Base-by-base conservation (phyloP, 1,140 invertebrate genomes). In the Caerostris extrusa region DNA sequence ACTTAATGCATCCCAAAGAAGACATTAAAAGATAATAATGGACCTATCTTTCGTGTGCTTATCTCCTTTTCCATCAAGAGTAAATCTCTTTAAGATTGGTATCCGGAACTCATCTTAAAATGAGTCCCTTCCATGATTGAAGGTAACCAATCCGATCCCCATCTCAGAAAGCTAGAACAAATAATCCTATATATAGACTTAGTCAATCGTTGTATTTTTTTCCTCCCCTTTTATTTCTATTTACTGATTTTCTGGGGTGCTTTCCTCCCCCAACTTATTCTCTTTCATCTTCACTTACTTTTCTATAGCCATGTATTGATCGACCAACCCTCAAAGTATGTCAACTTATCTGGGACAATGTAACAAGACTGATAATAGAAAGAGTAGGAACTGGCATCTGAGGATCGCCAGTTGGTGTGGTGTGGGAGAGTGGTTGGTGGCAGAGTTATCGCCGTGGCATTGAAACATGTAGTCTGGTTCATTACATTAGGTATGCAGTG, bases 201-300 rank as follows among this genome's bases (percentile, higher is more conserved):
- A 71, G 50, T 77, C 64, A 67, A 53, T 90, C 88, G n/a, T 71
- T 90, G 64, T 90, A 60, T 90, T 67, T 77, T 89, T 90, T 71
- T 77, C n/a, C 55, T 55, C 56, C 19, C 17, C 64, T 90, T 90
- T 90, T 90, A 90, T 90, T 90, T 90, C 88, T 90, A 90, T 90
- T 90, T 90, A 71, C 88, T 90, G 88, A 90, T 90, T 88, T 88
- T 64, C 60, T 55, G 14, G 60, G 34, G 53, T 87, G 55, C 88
- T 12, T 57, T 50, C 67, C 67, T 14, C 88, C 71, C 58, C 58
- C 17, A 34, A 6, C 56, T 90, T 90, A 71, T 69, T 77, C 88
- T 90, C 56, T 71, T 90, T 90, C 64, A 67, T 90, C 88, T 90
- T 90, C 64, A 60, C 55, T 64, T 87, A 71, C 61, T 90, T 56